phyloP scores from a whole-genome alignment of 1,140 invertebrate species.

The Drosophila bocqueti region DNA sequence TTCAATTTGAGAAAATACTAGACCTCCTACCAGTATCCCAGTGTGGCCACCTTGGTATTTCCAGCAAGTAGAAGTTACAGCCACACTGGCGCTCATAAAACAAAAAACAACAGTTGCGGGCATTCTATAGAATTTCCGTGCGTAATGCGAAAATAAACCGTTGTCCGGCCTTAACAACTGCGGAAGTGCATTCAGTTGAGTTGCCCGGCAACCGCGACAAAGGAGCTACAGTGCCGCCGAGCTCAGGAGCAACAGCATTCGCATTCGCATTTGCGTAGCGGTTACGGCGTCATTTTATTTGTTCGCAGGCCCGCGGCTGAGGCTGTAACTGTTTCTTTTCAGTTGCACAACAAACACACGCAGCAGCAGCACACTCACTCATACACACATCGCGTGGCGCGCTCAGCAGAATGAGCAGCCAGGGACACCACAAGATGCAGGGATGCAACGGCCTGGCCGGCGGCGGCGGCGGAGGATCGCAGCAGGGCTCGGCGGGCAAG shows the following conservation, averaged over 20 bases:
- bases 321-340: conserved; percentile 5
- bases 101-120: not conserved
- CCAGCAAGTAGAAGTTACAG: not conserved
- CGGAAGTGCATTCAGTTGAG: not conserved
- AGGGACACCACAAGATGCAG: conserved; percentile 76
- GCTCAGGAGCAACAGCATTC: not conserved
- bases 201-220: not conserved
- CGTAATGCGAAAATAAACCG: not conserved
- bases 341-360: conserved; percentile 13
- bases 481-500: conserved; percentile 22
- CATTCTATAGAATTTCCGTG: not conserved
- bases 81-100: not conserved
- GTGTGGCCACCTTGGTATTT: not conserved
- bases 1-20: no score
- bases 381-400: not conserved
- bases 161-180: not conserved
- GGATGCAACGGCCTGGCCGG: conserved; percentile 35
- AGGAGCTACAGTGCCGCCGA: not conserved
- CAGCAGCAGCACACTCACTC: not conserved
- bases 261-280: not conserved
- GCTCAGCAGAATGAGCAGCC: conserved; percentile 66
- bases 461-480: conserved; percentile 4
- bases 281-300: conserved; percentile 17
- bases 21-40: no score
- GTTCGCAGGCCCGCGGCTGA: not conserved